Evolutionary conservation across 2,113 vertebrate genomes (phyloP).

Genomic region (Gopherus flavomarginatus): DNA sequence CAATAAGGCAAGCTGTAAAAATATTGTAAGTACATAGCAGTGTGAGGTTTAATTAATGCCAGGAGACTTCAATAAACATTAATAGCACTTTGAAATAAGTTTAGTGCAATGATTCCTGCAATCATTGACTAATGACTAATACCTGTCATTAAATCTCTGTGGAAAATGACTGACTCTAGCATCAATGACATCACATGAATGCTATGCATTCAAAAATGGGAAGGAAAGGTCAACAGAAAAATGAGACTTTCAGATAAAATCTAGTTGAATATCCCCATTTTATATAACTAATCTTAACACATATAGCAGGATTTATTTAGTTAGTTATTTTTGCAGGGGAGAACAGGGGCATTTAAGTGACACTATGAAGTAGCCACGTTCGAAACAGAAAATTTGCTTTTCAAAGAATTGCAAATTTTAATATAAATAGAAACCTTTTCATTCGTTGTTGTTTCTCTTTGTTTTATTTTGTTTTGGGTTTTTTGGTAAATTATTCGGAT

Average conservation of each 20-base stretch:
- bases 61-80: slow-evolving; percentile 48
- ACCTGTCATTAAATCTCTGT: slow-evolving; percentile 24
- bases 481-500: background rate
- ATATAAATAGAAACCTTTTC: too few species aligned
- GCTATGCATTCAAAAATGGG: background rate
- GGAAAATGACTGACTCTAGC: background rate
- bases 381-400: too few species aligned
- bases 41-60: slow-evolving; percentile 61
- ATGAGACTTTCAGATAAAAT: background rate
- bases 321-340: background rate
- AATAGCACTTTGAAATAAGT: slow-evolving; percentile 35
- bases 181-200: background rate
- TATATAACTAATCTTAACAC: too few species aligned
- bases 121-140: slow-evolving; percentile 36
- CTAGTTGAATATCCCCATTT: background rate
- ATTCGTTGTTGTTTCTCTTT: too few species aligned
- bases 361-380: too few species aligned
- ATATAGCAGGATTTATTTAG: too few species aligned
- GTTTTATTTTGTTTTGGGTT: too few species aligned
- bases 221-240: background rate
- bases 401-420: too few species aligned
- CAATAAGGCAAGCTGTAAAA: slow-evolving; percentile 22
- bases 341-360: background rate
- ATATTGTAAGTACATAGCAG: background rate
- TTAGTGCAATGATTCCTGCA: slow-evolving; percentile 36